Conservation (phyloP, 2,113 vertebrate genomes). For the Galbula dea region DNA sequence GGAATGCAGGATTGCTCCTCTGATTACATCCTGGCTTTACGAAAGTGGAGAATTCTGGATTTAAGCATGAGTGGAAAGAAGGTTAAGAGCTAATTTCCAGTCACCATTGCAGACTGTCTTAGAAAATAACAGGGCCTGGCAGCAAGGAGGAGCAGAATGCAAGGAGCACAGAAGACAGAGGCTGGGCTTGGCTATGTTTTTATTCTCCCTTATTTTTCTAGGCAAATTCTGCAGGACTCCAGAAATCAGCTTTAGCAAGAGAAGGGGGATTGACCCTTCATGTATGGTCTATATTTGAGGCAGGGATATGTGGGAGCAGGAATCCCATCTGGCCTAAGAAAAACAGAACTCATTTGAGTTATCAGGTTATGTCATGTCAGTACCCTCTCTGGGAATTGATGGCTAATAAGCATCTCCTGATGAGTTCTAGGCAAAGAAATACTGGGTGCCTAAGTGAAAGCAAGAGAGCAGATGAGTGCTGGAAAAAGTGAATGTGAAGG, state of each 20-base stretch:
- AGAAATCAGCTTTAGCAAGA: not conserved
- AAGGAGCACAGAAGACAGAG: not conserved
- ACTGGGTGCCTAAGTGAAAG: not conserved
- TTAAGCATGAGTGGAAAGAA: not conserved
- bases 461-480: not conserved
- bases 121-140: not conserved
- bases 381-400: not conserved
- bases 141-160: not conserved
- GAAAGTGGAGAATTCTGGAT: not conserved
- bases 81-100: not conserved
- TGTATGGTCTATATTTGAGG: not conserved
- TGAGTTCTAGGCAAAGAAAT: not conserved
- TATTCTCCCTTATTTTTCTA: not conserved
- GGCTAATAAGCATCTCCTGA: not conserved
- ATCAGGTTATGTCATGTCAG: not conserved
- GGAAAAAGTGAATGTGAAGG: not conserved
- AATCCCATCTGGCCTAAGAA: not conserved
- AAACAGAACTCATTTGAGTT: not conserved
- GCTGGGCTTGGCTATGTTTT: not conserved
- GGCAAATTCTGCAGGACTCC: not conserved
- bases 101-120: accelerated
- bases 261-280: not conserved
- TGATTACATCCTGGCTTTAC: not conserved
- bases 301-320: not conserved
- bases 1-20: not conserved